Evolutionary conservation across 2,113 vertebrate species (phyloP).

Genomic region (Crotalus helleri): DNA sequence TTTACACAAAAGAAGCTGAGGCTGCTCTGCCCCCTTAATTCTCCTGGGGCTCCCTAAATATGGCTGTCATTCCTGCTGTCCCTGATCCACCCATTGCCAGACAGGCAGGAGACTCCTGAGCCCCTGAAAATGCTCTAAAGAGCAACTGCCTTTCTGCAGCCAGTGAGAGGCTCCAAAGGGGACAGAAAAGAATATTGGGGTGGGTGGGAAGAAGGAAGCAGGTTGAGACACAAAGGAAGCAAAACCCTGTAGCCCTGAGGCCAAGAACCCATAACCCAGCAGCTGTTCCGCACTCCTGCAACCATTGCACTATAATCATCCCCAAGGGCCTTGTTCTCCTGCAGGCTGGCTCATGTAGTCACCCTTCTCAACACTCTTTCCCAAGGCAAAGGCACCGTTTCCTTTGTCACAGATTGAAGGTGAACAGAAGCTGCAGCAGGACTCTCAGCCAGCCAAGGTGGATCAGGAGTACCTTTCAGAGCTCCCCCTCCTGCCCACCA

Average conservation of each 20-base stretch:
- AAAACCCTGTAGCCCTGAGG: conserved; percentile 13
- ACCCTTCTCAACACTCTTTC: background rate
- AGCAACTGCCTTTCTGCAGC: background rate
- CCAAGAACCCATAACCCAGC: conserved; percentile 36
- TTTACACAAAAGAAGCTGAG: background rate
- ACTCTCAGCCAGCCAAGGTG: conserved; percentile 13
- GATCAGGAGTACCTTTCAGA: background rate
- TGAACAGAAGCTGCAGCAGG: conserved; percentile 15
- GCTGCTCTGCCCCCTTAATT: background rate
- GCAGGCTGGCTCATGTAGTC: background rate
- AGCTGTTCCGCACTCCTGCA: background rate
- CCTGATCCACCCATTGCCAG: background rate
- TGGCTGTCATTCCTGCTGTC: accelerated
- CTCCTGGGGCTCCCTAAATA: background rate
- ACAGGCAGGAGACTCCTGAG: background rate
- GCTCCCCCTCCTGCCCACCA: background rate
- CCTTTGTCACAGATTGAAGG: background rate
- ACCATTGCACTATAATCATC: conserved; percentile 29
- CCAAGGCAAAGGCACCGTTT: conserved; percentile 34
- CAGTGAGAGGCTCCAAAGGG: conserved; percentile 7
- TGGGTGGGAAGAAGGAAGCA: background rate
- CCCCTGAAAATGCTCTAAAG: conserved; percentile 33
- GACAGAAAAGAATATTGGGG: no score
- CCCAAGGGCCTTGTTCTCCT: conserved; percentile 1
- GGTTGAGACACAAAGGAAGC: background rate